Evolutionary conservation across 2,888 invertebrate genomes (phyloP).

Genomic region (Perithous albicinctus): DNA sequence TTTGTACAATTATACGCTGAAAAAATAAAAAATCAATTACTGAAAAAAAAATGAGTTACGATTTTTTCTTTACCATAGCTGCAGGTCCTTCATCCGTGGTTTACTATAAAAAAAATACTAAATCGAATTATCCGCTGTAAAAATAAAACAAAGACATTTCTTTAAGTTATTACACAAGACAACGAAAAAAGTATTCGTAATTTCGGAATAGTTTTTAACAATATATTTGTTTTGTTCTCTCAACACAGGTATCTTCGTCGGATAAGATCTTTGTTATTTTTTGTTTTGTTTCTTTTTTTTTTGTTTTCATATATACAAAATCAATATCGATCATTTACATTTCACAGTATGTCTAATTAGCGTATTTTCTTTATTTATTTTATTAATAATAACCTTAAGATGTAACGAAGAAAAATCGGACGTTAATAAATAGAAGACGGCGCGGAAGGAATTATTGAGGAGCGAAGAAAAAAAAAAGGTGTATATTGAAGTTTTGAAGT

Average conservation of each 20-base stretch:
- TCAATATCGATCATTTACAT: constrained; percentile 65
- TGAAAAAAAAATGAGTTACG: too few relatives aligned
- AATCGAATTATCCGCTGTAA: too few relatives aligned
- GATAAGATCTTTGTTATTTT: constrained; percentile 54
- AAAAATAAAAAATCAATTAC: too few relatives aligned
- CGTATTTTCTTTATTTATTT: constrained; percentile 22
- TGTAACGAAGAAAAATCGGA: constrained; percentile 8
- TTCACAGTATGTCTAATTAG: constrained; percentile 59
- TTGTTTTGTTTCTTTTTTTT: neutral
- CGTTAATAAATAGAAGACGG: constrained; percentile 35
- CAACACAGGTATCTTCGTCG: constrained; percentile 58
- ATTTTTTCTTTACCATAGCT: too few relatives aligned
- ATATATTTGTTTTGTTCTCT: constrained; percentile 64
- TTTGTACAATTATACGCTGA: too few relatives aligned
- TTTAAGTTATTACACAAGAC: neutral
- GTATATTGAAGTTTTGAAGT: neutral
- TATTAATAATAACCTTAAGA: neutral
- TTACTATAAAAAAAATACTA: too few relatives aligned
- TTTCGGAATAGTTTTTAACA: constrained; percentile 59
- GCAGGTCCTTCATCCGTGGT: too few relatives aligned
- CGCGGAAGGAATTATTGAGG: constrained; percentile 19
- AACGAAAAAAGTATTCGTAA: neutral
- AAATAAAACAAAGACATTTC: neutral
- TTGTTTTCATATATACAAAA: constrained; percentile 61
- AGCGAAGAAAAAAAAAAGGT: constrained; percentile 4